Conservation (phyloP, 2,888 invertebrate species). For the Drosophila demipolita region DNA sequence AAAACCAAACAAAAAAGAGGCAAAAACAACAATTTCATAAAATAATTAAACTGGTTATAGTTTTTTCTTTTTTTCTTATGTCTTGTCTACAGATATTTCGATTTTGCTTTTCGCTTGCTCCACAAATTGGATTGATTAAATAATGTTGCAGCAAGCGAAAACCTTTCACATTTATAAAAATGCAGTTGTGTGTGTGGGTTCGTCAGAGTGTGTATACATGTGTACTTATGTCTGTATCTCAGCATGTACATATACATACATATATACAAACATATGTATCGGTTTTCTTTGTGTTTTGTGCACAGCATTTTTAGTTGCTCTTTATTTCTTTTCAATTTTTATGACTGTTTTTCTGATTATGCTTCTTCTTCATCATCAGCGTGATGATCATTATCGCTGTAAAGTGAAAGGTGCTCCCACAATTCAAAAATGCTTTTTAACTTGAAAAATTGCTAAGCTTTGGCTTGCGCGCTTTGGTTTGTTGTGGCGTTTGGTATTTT, state of each 20-base stretch:
- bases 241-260: conserved; percentile 1
- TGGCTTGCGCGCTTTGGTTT: conserved; percentile 64
- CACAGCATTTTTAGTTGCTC: conserved; percentile 75
- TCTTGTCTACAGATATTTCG: conserved; percentile 67
- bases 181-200: conserved; percentile 44
- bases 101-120: conserved; percentile 71
- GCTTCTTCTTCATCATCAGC: conserved; percentile 33
- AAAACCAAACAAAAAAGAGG: conserved; percentile 37
- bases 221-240: conserved; percentile 44
- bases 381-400: conserved; percentile 45
- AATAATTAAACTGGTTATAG: conserved; percentile 80
- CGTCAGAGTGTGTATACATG: conserved; percentile 19
- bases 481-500: conserved; percentile 37
- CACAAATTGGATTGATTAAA: conserved; percentile 81
- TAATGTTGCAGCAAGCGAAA: conserved; percentile 81
- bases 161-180: conserved; percentile 77
- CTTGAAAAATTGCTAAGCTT: conserved; percentile 79
- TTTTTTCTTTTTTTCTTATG: conserved; percentile 47
- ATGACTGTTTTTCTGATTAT: conserved; percentile 40
- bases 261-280: conserved; percentile 44
- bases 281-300: conserved; percentile 73
- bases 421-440: conserved; percentile 78
- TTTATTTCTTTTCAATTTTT: conserved; percentile 76
- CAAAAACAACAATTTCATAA: conserved; percentile 66
- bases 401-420: conserved; percentile 83